Conservation (phyloP, 2,797 vertebrate species). For the Capromys pilorides region DNA sequence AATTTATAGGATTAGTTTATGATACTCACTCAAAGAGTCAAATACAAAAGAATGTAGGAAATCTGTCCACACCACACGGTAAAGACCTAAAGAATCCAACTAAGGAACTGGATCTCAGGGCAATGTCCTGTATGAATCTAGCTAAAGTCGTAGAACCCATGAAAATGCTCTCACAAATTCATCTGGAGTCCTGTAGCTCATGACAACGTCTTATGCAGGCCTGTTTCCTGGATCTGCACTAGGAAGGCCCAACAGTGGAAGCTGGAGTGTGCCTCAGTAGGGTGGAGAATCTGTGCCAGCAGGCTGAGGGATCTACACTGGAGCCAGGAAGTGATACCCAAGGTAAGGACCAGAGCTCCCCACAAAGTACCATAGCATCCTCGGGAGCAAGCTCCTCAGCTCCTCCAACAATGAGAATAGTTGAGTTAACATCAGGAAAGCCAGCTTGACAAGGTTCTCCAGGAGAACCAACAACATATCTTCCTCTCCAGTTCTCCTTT, state of each 20-base stretch:
- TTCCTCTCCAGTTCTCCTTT: too few relatives aligned
- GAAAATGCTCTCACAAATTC: background rate
- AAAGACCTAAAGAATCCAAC: background rate
- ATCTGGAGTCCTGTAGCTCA: background rate
- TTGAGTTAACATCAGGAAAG: too few relatives aligned
- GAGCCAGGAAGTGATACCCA: background rate
- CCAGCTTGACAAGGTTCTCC: too few relatives aligned
- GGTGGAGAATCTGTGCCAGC: background rate
- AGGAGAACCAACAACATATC: too few relatives aligned
- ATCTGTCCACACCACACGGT: background rate
- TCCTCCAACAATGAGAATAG: too few relatives aligned
- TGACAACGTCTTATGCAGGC: background rate
- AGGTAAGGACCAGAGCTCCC: background rate
- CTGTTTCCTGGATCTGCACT: background rate
- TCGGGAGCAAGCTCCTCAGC: too few relatives aligned
- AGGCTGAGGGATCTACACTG: background rate
- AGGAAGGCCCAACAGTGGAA: background rate
- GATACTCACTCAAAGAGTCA: background rate
- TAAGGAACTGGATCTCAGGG: background rate
- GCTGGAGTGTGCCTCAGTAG: background rate
- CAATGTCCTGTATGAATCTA: background rate
- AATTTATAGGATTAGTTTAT: background rate
- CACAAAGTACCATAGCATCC: background rate
- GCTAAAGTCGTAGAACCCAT: too few relatives aligned
- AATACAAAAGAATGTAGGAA: background rate